These are phyloP conservation scores for Aepyceros melampus DNA, from an alignment of 2,113 vertebrate species.

Conservation along the genomic window DNA sequence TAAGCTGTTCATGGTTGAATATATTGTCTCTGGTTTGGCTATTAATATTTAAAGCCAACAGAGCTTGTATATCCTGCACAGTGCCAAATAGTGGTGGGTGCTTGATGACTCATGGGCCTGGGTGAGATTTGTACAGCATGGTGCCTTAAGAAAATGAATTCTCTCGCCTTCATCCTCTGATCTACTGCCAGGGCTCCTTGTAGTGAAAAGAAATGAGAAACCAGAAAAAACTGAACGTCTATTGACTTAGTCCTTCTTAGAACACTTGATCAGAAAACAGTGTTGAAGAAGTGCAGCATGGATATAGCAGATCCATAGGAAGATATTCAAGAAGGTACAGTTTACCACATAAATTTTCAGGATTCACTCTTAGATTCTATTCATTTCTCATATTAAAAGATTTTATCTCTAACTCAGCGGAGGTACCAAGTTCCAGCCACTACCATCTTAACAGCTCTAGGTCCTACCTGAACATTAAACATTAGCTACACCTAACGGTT, in stretches of 20 bases:
- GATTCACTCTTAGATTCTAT: background rate
- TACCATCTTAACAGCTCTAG: background rate
- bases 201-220: background rate
- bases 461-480: background rate
- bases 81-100: background rate
- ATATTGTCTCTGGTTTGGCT: background rate
- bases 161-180: background rate
- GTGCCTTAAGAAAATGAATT: background rate
- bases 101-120: background rate
- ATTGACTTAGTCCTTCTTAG: background rate
- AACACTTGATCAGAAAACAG: background rate
- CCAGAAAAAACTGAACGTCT: background rate
- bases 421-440: background rate
- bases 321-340: background rate
- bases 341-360: background rate
- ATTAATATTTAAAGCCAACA: background rate
- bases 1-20: background rate
- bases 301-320: background rate
- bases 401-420: background rate
- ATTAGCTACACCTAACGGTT: background rate
- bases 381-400: background rate
- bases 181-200: background rate
- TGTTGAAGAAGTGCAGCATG: background rate
- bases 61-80: background rate
- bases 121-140: background rate